phyloP scores from a whole-genome alignment of 2,888 invertebrate species.

The Agrotis puta region DNA sequence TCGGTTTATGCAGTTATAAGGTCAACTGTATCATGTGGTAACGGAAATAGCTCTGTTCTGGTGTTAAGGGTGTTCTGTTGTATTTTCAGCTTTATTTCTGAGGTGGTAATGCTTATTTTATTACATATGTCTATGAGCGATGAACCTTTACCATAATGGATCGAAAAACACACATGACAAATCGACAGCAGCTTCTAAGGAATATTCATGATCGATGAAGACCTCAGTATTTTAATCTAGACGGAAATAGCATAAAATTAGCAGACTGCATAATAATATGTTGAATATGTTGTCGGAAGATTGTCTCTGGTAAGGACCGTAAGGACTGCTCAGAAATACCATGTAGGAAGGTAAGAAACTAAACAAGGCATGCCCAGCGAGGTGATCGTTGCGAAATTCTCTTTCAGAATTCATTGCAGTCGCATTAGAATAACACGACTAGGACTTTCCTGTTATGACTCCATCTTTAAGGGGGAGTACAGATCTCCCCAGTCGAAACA shows the following conservation, averaged over 20 bases:
- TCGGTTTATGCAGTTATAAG: slow-evolving; percentile 26
- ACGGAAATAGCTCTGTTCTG: slow-evolving; percentile 14
- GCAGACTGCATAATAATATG: background rate
- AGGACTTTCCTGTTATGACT: too few species aligned
- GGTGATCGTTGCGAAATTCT: background rate
- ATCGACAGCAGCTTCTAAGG: too few species aligned
- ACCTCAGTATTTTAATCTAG: background rate
- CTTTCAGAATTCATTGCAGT: background rate
- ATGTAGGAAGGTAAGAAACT: background rate
- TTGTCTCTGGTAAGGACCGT: background rate
- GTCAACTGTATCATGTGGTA: slow-evolving; percentile 1
- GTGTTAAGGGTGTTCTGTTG: background rate
- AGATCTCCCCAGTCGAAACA: background rate
- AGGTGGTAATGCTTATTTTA: background rate
- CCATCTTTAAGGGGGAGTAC: too few species aligned
- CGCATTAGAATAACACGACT: background rate
- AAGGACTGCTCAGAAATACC: background rate
- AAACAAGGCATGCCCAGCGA: background rate
- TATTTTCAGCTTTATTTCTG: background rate
- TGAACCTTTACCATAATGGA: background rate
- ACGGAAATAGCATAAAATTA: background rate
- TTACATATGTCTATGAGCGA: background rate
- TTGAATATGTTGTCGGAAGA: too few species aligned
- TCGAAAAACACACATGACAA: background rate
- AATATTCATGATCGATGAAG: background rate